Percentiles rank a stretch among this genome's conserved stretches.
Conservation (phyloP, 2,888 invertebrate species). For the Scaptomyza parva region DNA sequence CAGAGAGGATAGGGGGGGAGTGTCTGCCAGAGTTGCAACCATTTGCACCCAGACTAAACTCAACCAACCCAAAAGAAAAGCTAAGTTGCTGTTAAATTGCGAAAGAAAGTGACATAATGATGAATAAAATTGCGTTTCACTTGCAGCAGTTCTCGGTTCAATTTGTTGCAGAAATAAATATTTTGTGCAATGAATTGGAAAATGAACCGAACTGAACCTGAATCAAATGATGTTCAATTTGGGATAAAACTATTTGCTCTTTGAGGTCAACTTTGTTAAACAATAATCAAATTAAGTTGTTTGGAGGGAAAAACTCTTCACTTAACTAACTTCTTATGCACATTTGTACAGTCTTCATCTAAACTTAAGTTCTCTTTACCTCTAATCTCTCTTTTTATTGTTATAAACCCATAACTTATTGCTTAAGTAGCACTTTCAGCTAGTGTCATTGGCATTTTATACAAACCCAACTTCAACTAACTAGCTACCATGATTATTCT, state of each 20-base stretch:
- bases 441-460: conserved; percentile 33
- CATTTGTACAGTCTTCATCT: not conserved
- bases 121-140: conserved; percentile 13
- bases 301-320: no score
- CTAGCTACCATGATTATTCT: conserved; percentile 20
- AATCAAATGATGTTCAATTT: no score
- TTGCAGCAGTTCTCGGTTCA: conserved; percentile 1
- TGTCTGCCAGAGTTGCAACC: conserved; percentile 27
- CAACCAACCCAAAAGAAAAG: conserved; percentile 16
- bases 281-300: not conserved
- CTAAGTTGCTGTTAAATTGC: conserved; percentile 59
- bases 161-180: conserved; percentile 27
- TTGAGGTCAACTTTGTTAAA: not conserved
- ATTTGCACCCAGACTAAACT: conserved; percentile 9
- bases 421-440: conserved; percentile 7
- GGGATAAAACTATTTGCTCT: no score
- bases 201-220: no score
- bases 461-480: not conserved
- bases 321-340: not conserved
- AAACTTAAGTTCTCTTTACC: not conserved
- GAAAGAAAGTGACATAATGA: conserved; percentile 19
- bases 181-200: conserved; percentile 14
- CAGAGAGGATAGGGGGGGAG: no score
- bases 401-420: not conserved
- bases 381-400: not conserved